These are phyloP conservation scores for Hippopotamyrus pictus DNA, from an alignment of 2,797 vertebrate genomes.

Conservation along the genomic window DNA sequence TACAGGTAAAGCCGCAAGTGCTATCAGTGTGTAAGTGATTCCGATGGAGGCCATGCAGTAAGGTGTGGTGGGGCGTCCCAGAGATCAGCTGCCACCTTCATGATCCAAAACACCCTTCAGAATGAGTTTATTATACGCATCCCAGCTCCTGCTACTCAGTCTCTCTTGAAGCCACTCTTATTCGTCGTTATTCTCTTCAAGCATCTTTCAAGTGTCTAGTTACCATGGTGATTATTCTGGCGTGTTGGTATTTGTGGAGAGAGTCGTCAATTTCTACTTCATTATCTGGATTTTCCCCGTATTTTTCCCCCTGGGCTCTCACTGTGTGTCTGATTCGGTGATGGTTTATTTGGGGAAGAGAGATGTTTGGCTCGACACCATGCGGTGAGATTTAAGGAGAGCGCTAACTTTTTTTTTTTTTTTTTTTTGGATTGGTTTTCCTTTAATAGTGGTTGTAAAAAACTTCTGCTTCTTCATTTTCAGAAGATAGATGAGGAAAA, in stretches of 20 bases:
- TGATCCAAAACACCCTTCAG: neutral
- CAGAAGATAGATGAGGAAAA: constrained; percentile 71
- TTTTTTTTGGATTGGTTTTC: neutral
- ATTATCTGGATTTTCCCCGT: constrained; percentile 8
- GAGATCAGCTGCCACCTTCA: neutral
- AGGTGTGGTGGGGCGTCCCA: neutral
- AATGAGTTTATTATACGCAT: neutral
- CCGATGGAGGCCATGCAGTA: neutral
- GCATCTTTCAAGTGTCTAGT: constrained; percentile 16
- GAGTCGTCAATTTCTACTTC: constrained; percentile 17
- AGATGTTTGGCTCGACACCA: neutral
- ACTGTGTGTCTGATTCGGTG: constrained; percentile 2
- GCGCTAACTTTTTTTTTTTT: neutral
- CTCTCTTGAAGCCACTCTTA: neutral
- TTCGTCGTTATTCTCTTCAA: neutral
- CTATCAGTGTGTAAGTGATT: neutral
- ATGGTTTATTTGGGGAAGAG: neutral
- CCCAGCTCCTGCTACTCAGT: neutral
- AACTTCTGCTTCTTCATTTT: neutral
- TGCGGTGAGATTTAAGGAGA: neutral
- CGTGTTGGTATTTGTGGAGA: constrained; percentile 13
- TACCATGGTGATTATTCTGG: constrained; percentile 15
- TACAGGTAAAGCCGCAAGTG: neutral
- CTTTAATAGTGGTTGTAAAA: neutral
- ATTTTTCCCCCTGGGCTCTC: neutral